Base-by-base conservation (phyloP, 2,888 invertebrate species). In the Heteropelma amictum region DNA sequence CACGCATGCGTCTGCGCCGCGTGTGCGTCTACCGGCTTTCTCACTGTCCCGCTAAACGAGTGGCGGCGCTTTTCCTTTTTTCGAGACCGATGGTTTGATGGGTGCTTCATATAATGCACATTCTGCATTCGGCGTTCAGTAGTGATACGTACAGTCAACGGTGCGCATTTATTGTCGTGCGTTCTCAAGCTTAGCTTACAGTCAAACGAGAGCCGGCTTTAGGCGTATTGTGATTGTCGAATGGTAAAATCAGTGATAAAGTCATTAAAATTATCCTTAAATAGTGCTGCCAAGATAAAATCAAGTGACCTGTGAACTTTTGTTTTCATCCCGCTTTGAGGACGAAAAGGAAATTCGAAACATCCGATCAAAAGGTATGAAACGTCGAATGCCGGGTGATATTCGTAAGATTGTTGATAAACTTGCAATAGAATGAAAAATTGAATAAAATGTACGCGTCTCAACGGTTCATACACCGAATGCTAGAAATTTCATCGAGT, bases 301-400 rank as follows among this genome's bases (percentile, higher is more conserved):
- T 54, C 53, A 28, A 28, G 67, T 56, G 56, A 35, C 21, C 45
- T 67, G 67, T 54, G 67, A 47, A 14, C 45, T 45, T 38, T 12
- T 28, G 56, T 56, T n/a, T n/a, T n/a, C n/a, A 56, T 19, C 21
- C 38, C 56, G 45, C 17, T n/a, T 21, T 14, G 19, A 51, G 38
- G 56, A 67, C 67, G 56, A 47, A 53, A 56, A 67, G 17, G 42
- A 45, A 45, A 6, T 35, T 47, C 26, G 67, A 33, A 42, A 35
- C 14, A 14, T 54, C 45, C 5, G 8, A 67, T 12, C 47, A 35
- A 35, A 14, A 67, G 67, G 67, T 67, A 56, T 10, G 40, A 58
- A 40, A 40, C 10, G 5, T 26, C 17, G 26, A 4, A 23, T 40
- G 8, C 8, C 6, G 1, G 12, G 21, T 23, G 4, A n/a, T 1